Conservation (phyloP, 2,888 invertebrate genomes). For the Ectemnius continuus region DNA sequence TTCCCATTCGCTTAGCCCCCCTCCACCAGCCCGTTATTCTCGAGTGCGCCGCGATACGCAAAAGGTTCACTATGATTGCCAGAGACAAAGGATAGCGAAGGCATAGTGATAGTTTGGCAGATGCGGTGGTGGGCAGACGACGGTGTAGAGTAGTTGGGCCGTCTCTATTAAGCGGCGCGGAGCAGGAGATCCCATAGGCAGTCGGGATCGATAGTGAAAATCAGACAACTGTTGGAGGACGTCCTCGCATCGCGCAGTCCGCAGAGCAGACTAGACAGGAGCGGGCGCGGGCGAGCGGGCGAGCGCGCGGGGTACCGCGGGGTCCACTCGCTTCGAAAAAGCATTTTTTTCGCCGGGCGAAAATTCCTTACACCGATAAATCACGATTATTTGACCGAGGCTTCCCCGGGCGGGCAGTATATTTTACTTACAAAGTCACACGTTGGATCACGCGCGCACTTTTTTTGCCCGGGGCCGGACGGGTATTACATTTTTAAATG, state of each 20-base stretch:
- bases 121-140: no score
- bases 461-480: constrained; percentile 52
- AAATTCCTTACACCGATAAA: constrained; percentile 77
- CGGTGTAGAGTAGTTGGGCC: no score
- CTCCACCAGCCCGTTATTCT: no score
- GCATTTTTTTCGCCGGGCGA: constrained; percentile 58
- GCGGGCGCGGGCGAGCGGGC: neutral
- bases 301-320: neutral
- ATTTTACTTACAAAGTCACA: constrained; percentile 78
- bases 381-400: constrained; percentile 78
- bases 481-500: constrained; percentile 78
- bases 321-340: constrained; percentile 49
- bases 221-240: no score
- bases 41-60: no score
- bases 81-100: no score
- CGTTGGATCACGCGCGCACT: constrained; percentile 73
- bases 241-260: no score
- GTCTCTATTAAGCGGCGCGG: neutral
- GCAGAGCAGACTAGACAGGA: neutral
- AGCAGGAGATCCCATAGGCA: neutral
- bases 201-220: no score
- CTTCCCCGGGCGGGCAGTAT: constrained; percentile 75
- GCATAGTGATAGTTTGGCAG: no score
- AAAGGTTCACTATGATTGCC: no score
- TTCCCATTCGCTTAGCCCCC: no score